phyloP scores from a whole-genome alignment of 35 echinoderm and acorn worm genomes.

The Ophiothrix spiculata region DNA sequence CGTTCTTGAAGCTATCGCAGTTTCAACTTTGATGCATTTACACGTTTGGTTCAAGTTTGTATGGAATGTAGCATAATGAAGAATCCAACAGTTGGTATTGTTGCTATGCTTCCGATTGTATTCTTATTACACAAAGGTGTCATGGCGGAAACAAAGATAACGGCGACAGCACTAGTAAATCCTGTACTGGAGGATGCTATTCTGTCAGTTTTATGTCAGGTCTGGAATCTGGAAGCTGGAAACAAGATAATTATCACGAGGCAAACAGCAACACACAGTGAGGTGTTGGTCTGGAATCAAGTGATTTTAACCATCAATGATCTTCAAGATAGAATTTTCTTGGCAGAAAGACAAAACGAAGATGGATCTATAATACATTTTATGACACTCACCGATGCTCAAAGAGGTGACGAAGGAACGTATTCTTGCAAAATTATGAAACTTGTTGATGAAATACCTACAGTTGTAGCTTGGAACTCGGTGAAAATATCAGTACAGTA shows the following conservation, averaged over 20 bases:
- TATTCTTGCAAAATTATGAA: slow-evolving; percentile 1
- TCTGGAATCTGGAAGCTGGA: not conserved
- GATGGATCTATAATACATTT: not conserved
- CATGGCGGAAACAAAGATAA: not conserved
- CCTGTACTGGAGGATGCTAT: not conserved
- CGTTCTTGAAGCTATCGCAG: too few species aligned
- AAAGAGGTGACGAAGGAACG: not conserved
- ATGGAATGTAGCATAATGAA: too few species aligned
- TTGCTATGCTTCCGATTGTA: too few species aligned
- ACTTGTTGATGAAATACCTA: not conserved
- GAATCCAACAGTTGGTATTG: too few species aligned
- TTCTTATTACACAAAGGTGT: too few species aligned
- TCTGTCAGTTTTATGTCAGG: not conserved
- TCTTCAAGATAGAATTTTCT: not conserved
- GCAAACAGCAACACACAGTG: not conserved
- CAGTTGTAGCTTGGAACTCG: not conserved
- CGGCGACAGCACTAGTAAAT: not conserved
- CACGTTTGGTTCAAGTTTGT: too few species aligned
- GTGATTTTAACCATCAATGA: not conserved
- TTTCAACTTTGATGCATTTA: too few species aligned
- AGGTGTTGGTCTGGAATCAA: not conserved
- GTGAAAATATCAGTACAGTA: not conserved
- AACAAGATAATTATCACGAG: not conserved
- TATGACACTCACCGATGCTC: not conserved
- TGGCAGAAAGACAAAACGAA: not conserved